Evolutionary conservation across 2,113 vertebrate species (phyloP).

Genomic region (Nansenia antarctica): DNA sequence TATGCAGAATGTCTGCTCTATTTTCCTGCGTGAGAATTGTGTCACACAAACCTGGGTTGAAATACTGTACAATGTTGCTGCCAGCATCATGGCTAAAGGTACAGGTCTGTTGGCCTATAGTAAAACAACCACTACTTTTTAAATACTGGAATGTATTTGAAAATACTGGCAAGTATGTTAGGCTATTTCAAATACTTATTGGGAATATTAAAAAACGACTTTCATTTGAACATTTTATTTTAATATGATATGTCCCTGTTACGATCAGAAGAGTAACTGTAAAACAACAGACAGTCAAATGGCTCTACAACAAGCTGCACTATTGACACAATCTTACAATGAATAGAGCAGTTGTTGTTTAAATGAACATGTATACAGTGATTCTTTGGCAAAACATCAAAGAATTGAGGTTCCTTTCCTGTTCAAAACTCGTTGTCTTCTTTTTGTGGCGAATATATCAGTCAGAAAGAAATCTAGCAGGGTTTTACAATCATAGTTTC

Average conservation of each 20-base stretch:
- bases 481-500: neutral
- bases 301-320: too few relatives aligned
- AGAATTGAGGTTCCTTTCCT: too few relatives aligned
- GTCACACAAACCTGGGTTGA: too few relatives aligned
- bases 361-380: neutral
- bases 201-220: too few relatives aligned
- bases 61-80: too few relatives aligned
- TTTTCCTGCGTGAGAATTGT: too few relatives aligned
- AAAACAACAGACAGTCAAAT: neutral
- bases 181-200: too few relatives aligned
- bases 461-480: neutral
- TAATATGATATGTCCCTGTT: neutral
- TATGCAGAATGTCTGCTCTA: neutral
- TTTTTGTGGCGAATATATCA: neutral
- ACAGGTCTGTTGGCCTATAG: too few relatives aligned
- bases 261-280: neutral
- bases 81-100: too few relatives aligned
- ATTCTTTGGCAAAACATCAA: conserved; percentile 8
- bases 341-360: neutral
- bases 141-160: too few relatives aligned
- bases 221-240: neutral
- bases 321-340: neutral
- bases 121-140: too few relatives aligned
- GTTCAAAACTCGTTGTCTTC: neutral
- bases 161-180: too few relatives aligned